A percentile compares a stretch with the other conserved stretches of the same genome.
These are phyloP conservation scores for Drepanosiphum platanoidis DNA, from an alignment of 2,888 invertebrate genomes.

Conservation along the genomic window DNA sequence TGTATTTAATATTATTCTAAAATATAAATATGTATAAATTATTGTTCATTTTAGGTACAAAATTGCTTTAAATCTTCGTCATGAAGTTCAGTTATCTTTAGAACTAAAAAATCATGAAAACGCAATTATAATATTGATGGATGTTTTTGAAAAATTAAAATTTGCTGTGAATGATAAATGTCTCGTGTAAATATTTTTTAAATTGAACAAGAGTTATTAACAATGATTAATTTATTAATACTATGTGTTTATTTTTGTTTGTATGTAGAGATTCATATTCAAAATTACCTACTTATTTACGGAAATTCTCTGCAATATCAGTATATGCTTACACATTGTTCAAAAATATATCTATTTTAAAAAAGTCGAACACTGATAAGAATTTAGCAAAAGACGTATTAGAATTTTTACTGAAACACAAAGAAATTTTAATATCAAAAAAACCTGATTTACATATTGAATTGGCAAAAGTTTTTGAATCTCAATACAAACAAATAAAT, in stretches of 20 bases:
- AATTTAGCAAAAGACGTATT: constrained; percentile 71
- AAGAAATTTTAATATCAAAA: constrained; percentile 69
- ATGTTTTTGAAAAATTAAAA: constrained; percentile 67
- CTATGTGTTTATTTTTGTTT: constrained; percentile 1
- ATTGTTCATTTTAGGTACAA: constrained; percentile 61
- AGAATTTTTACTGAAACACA: constrained; percentile 70
- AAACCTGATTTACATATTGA: constrained; percentile 73
- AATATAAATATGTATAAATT: neutral
- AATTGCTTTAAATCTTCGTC: constrained; percentile 57
- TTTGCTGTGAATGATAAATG: constrained; percentile 64
- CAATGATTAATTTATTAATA: neutral
- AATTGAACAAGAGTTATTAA: neutral
- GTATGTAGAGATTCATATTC: constrained; percentile 64
- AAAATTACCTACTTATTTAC: constrained; percentile 70
- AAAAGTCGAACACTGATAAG: constrained; percentile 66
- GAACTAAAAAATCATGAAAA: constrained; percentile 61
- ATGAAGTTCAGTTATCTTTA: constrained; percentile 53
- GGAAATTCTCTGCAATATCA: constrained; percentile 72
- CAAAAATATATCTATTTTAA: constrained; percentile 68
- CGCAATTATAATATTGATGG: constrained; percentile 64
- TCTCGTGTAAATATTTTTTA: constrained; percentile 21
- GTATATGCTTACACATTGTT: constrained; percentile 69
- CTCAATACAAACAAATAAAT: constrained; percentile 68
- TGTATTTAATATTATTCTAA: no score
- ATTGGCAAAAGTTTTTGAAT: constrained; percentile 73